These are phyloP conservation scores for Ceyx melanurus DNA, from an alignment of 2,113 vertebrate species.

Conservation along the genomic window DNA sequence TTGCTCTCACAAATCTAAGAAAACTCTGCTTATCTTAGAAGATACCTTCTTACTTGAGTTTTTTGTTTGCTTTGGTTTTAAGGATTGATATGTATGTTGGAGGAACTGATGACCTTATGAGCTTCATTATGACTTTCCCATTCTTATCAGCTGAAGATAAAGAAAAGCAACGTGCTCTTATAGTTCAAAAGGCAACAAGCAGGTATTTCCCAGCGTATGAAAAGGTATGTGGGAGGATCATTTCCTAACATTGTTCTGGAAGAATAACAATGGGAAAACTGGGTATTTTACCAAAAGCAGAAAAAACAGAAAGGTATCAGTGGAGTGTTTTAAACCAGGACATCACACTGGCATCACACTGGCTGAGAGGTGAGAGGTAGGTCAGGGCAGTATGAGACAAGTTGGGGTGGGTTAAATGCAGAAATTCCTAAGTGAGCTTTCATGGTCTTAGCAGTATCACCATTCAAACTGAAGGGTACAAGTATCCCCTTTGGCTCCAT, in stretches of 20 bases:
- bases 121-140: conserved; percentile 73
- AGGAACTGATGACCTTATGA: conserved; percentile 81
- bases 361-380: background rate
- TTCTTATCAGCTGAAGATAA: conserved; percentile 72
- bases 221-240: conserved; percentile 75
- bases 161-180: conserved; percentile 61
- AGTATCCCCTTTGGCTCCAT: background rate
- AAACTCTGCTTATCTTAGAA: background rate
- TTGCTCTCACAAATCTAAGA: background rate
- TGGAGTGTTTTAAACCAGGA: background rate
- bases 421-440: background rate
- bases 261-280: background rate
- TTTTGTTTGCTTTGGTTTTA: conserved; percentile 10
- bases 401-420: background rate
- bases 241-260: background rate
- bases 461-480: background rate
- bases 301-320: background rate
- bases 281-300: background rate
- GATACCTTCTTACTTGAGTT: background rate
- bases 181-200: conserved; percentile 77
- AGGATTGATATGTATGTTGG: conserved; percentile 90
- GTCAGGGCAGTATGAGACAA: background rate
- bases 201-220: conserved; percentile 88
- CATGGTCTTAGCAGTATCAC: background rate
- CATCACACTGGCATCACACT: background rate